Conservation (phyloP, 2,797 vertebrate species). For the Microchirus variegatus region DNA sequence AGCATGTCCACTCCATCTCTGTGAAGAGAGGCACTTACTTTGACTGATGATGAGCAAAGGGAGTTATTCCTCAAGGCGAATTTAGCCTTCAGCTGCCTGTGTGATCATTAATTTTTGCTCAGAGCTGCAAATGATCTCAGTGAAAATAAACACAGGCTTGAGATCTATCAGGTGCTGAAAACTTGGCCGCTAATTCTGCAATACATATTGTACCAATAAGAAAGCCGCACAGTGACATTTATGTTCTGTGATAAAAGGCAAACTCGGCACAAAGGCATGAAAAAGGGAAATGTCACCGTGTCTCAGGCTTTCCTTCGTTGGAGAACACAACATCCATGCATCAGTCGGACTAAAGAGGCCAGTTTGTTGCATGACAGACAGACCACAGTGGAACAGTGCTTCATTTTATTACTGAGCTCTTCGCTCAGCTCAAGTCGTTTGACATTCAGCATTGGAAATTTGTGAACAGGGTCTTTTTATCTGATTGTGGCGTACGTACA, state of each 20-base stretch:
- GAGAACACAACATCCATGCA: slow-evolving; percentile 19
- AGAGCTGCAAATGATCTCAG: slow-evolving; percentile 27
- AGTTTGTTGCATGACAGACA: slow-evolving; percentile 42
- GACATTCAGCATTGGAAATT: slow-evolving; percentile 55
- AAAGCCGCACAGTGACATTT: slow-evolving; percentile 38
- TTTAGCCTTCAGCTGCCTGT: slow-evolving; percentile 30
- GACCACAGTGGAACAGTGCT: slow-evolving; percentile 15
- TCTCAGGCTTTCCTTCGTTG: slow-evolving; percentile 32
- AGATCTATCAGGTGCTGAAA: slow-evolving; percentile 55
- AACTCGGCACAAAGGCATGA: slow-evolving; percentile 32
- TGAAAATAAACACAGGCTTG: slow-evolving; percentile 32
- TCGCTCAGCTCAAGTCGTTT: slow-evolving; percentile 50
- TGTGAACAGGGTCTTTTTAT: slow-evolving; percentile 64
- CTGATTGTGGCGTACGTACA: slow-evolving; percentile 70
- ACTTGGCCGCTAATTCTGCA: slow-evolving; percentile 15
- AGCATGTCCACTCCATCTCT: slow-evolving; percentile 16
- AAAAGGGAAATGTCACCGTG: slow-evolving; percentile 27
- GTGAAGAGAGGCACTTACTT: slow-evolving; percentile 29
- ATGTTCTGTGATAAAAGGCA: slow-evolving; percentile 45
- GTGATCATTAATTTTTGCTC: slow-evolving; percentile 37
- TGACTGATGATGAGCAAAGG: slow-evolving; percentile 47
- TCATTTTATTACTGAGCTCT: slow-evolving; percentile 46
- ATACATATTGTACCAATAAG: slow-evolving; percentile 9
- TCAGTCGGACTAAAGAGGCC: slow-evolving; percentile 29
- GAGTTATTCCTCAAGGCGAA: slow-evolving; percentile 42